These are phyloP conservation scores for Petrophora chlorosata DNA, from an alignment of 2,888 invertebrate species.

Conservation along the genomic window DNA sequence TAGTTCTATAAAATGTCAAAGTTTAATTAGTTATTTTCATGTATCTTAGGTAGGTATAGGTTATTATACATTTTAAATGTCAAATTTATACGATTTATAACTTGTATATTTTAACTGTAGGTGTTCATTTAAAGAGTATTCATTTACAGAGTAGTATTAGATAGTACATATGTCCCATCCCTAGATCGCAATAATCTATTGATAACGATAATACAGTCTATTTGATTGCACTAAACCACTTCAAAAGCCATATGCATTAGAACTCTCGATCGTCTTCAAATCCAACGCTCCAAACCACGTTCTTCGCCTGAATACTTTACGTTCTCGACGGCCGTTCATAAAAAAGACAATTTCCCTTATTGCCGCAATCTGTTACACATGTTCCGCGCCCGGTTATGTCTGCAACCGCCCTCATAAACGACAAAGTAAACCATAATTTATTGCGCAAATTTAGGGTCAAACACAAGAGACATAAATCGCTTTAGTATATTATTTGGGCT, in stretches of 20 bases:
- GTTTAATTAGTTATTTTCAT: too few species aligned
- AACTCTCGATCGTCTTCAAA: too few species aligned
- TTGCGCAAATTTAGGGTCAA: constrained; percentile 80
- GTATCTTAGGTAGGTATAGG: too few species aligned
- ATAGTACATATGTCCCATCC: too few species aligned
- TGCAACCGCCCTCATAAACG: constrained; percentile 80
- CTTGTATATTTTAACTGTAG: too few species aligned
- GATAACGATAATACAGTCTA: too few species aligned
- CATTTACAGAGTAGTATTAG: too few species aligned
- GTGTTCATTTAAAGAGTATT: too few species aligned
- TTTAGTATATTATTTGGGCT: constrained; percentile 66
- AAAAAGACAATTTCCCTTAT: constrained; percentile 84
- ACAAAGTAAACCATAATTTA: constrained; percentile 83
- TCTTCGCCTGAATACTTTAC: constrained; percentile 71
- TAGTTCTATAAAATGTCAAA: too few species aligned
- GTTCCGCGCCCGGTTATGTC: constrained; percentile 74
- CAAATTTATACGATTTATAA: too few species aligned
- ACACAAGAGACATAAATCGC: constrained; percentile 73
- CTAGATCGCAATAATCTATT: too few species aligned
- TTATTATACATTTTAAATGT: too few species aligned
- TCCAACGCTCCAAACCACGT: constrained; percentile 43
- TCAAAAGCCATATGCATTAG: constrained; percentile 23
- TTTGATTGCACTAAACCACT: constrained; percentile 16
- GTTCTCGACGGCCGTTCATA: constrained; percentile 76
- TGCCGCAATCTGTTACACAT: constrained; percentile 82